Conservation (phyloP, 2,113 vertebrate genomes). For the Gopherus flavomarginatus region DNA sequence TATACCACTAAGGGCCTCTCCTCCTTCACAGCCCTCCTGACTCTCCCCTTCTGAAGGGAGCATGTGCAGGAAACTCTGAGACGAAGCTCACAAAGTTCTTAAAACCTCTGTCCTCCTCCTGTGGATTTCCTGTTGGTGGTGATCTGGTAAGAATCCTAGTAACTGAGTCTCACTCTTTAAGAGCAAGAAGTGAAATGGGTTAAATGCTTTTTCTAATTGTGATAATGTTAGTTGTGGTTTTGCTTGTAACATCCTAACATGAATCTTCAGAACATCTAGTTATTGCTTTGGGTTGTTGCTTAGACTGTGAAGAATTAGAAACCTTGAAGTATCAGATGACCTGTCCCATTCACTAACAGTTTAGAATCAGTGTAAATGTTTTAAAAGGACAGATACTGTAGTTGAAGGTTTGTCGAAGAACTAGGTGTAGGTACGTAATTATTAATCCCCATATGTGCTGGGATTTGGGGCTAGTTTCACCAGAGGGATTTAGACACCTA, state of each 20-base stretch:
- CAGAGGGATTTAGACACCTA: background rate
- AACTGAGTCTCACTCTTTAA: background rate
- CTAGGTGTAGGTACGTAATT: too few relatives aligned
- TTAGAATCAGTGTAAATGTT: background rate
- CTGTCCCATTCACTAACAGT: background rate
- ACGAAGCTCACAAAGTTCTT: background rate
- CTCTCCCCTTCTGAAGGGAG: background rate
- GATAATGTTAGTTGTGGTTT: too few relatives aligned
- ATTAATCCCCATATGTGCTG: background rate
- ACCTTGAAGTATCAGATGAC: background rate
- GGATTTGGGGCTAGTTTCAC: background rate
- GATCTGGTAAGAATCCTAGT: background rate
- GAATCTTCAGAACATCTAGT: background rate
- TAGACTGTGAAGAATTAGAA: background rate
- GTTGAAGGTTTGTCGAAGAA: background rate
- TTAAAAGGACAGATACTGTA: background rate
- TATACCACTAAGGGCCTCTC: background rate
- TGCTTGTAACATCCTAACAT: background rate
- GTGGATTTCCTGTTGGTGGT: background rate
- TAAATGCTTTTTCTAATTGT: too few relatives aligned
- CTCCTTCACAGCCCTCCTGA: background rate
- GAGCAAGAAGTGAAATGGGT: background rate
- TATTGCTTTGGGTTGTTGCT: background rate
- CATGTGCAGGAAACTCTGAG: background rate
- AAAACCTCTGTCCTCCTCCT: background rate